Evolutionary conservation across 2,888 invertebrate genomes (phyloP).

Genomic region (Gasteruption jaculator): DNA sequence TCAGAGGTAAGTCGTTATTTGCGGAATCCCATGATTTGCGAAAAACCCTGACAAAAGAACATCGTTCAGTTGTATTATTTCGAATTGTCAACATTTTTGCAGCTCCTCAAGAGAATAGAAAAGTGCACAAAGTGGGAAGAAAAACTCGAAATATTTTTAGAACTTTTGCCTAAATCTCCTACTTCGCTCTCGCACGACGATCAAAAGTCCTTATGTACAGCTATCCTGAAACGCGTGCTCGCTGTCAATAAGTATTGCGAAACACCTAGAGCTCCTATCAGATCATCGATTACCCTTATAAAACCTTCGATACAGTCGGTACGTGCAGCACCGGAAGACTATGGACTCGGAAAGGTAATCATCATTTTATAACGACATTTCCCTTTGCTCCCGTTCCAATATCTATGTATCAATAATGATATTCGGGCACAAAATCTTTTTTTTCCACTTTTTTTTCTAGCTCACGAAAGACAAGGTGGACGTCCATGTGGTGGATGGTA

Average conservation of each 20-base stretch:
- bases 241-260: slow-evolving; percentile 53
- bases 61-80: not conserved
- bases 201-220: slow-evolving; percentile 46
- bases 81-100: slow-evolving; percentile 6
- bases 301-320: slow-evolving; percentile 60
- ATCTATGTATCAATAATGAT: not conserved
- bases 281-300: slow-evolving; percentile 59
- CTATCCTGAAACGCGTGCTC: slow-evolving; percentile 57
- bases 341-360: slow-evolving; percentile 55
- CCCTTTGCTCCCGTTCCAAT: too few relatives aligned
- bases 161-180: slow-evolving; percentile 48
- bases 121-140: slow-evolving; percentile 58
- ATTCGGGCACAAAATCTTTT: not conserved
- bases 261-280: slow-evolving; percentile 53
- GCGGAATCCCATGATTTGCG: too few relatives aligned
- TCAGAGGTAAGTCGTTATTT: slow-evolving; percentile 37
- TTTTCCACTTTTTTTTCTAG: slow-evolving; percentile 36
- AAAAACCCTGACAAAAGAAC: too few relatives aligned
- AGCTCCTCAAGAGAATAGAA: slow-evolving; percentile 49
- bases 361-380: slow-evolving; percentile 9
- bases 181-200: slow-evolving; percentile 52
- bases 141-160: slow-evolving; percentile 55
- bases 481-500: slow-evolving; percentile 65
- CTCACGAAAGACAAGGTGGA: slow-evolving; percentile 57
- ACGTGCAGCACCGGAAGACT: slow-evolving; percentile 61